Conservation (phyloP, 1,140 invertebrate species). For the Drosophila sulfurigaster region DNA sequence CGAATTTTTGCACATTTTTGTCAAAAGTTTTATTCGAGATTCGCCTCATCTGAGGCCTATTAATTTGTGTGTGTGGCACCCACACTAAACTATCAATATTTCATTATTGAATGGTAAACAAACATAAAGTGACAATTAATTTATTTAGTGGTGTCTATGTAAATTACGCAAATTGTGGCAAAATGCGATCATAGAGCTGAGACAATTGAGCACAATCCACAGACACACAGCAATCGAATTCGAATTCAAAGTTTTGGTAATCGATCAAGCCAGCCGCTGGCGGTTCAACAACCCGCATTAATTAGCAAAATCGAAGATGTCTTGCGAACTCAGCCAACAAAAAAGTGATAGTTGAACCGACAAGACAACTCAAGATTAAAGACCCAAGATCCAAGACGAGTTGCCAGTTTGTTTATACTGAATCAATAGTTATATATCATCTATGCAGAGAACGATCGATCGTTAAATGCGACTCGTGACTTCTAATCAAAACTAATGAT, state of each 20-base stretch:
- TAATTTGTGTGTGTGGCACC: slow-evolving; percentile 20
- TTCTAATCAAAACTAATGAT: slow-evolving; percentile 65
- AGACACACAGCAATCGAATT: slow-evolving; percentile 40
- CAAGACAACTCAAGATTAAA: slow-evolving; percentile 29
- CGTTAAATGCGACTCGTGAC: slow-evolving; percentile 32
- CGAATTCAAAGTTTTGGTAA: slow-evolving; percentile 50
- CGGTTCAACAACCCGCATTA: slow-evolving; percentile 76
- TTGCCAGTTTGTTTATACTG: slow-evolving; percentile 26
- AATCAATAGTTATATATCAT: slow-evolving; percentile 11
- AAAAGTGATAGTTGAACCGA: slow-evolving; percentile 76
- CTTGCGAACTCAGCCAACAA: slow-evolving; percentile 22
- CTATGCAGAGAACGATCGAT: not conserved
- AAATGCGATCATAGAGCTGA: slow-evolving; percentile 54
- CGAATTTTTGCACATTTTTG: slow-evolving; percentile 31
- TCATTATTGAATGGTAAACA: slow-evolving; percentile 7
- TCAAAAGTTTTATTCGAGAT: not conserved
- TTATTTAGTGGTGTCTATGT: slow-evolving; percentile 47
- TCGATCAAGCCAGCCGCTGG: slow-evolving; percentile 60
- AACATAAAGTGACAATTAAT: slow-evolving; percentile 58
- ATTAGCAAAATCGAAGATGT: slow-evolving; percentile 52
- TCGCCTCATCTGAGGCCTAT: slow-evolving; percentile 50
- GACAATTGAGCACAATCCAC: slow-evolving; percentile 58
- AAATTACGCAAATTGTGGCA: slow-evolving; percentile 56
- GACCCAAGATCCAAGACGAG: slow-evolving; percentile 7
- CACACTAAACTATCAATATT: not conserved